A percentile compares a stretch with the other conserved stretches of the same genome.
These are phyloP conservation scores for Diplosoma virens DNA, from an alignment of 23 tunicate species.

Conservation along the genomic window DNA sequence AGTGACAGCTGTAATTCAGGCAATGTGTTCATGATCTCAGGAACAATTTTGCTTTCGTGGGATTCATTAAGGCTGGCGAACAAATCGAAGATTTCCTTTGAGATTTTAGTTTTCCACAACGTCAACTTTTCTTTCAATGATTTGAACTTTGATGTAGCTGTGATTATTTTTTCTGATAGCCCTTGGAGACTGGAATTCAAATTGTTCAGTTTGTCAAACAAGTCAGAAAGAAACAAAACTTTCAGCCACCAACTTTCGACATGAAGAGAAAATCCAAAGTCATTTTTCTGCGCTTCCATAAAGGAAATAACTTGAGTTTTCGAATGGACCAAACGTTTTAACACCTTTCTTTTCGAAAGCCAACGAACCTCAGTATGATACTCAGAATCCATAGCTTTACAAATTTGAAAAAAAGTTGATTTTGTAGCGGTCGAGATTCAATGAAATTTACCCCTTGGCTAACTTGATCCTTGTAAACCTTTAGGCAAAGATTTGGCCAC, in stretches of 20 bases:
- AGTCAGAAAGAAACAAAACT: conserved; percentile 42
- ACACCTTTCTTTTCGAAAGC: conserved; percentile 47
- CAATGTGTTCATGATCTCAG: conserved; percentile 32
- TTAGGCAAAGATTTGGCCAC: conserved; percentile 27
- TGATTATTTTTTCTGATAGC: conserved; percentile 30
- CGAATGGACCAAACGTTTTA: conserved; percentile 48
- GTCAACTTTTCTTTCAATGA: no score
- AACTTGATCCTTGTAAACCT: conserved; percentile 21
- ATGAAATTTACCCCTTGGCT: conserved; percentile 27
- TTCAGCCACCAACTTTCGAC: conserved; percentile 30
- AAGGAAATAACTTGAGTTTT: conserved; percentile 44
- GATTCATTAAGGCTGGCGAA: conserved; percentile 15
- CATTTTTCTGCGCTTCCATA: conserved; percentile 31
- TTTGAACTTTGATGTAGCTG: conserved; percentile 32
- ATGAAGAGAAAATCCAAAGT: no score
- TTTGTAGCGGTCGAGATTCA: conserved; percentile 39
- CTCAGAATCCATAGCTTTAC: conserved; percentile 52
- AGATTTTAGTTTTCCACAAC: conserved; percentile 33
- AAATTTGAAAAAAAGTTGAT: conserved; percentile 40
- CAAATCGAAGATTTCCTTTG: conserved; percentile 12
- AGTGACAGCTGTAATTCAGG: conserved; percentile 29
- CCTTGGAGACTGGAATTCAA: conserved; percentile 46
- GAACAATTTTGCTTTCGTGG: conserved; percentile 13
- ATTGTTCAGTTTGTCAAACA: conserved; percentile 36
- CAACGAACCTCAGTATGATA: conserved; percentile 40